Evolutionary conservation across 1,140 invertebrate species (phyloP).

Genomic region (Atta texana): DNA sequence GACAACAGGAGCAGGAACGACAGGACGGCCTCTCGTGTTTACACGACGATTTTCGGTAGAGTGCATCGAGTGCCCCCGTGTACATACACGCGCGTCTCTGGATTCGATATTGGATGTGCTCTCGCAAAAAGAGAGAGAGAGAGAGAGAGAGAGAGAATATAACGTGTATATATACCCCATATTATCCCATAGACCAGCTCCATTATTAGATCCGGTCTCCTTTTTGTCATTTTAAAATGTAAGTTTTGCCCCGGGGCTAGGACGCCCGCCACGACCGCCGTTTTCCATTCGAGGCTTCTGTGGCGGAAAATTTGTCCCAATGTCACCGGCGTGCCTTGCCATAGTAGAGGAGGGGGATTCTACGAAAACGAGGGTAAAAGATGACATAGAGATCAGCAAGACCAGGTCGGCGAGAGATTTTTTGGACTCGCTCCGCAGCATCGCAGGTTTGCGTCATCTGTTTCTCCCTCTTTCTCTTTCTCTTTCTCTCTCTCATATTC

Average conservation of each 20-base stretch:
- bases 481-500: constrained; percentile 10
- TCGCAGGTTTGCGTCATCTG: constrained; percentile 53
- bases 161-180: constrained; percentile 70
- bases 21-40: constrained; percentile 73
- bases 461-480: constrained; percentile 12
- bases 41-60: constrained; percentile 81
- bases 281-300: constrained; percentile 78
- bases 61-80: constrained; percentile 73
- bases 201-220: constrained; percentile 78
- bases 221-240: constrained; percentile 83
- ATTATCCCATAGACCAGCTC: constrained; percentile 79
- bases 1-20: constrained; percentile 32
- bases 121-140: constrained; percentile 32
- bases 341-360: constrained; percentile 3
- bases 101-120: constrained; percentile 67
- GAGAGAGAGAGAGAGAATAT: constrained; percentile 26
- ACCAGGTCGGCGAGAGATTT: constrained; percentile 56
- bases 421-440: constrained; percentile 50
- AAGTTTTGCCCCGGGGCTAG: constrained; percentile 75
- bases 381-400: constrained; percentile 52
- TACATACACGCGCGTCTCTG: constrained; percentile 28
- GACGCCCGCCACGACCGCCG: constrained; percentile 58
- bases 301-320: constrained; percentile 82
- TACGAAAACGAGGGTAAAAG: constrained; percentile 62
- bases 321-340: constrained; percentile 63